phyloP scores from a whole-genome alignment of 2,888 invertebrate species.

The Cataglyphis rosenhaueri region DNA sequence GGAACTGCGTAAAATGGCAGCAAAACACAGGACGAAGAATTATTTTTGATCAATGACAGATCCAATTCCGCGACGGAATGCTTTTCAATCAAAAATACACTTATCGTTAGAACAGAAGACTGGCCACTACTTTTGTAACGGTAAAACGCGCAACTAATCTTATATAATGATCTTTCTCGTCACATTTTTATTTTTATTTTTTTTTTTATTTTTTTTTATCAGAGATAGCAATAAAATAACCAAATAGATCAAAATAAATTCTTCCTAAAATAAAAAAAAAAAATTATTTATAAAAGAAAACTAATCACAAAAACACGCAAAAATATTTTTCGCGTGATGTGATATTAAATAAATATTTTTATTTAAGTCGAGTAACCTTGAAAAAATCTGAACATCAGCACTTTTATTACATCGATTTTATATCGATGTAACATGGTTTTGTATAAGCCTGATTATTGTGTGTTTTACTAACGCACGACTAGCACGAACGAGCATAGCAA shows the following conservation, averaged over 20 bases:
- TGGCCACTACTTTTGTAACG: neutral
- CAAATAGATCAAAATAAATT: neutral
- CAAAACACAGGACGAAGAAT: constrained; percentile 38
- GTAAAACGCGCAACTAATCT: constrained; percentile 37
- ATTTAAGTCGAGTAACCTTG: neutral
- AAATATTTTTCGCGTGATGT: neutral
- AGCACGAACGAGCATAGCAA: constrained; percentile 62
- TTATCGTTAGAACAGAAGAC: constrained; percentile 1
- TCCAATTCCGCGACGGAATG: constrained; percentile 34
- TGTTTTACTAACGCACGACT: constrained; percentile 69
- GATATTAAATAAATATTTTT: constrained; percentile 1
- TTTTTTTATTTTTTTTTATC: neutral
- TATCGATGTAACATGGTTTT: constrained; percentile 64
- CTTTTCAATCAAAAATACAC: neutral
- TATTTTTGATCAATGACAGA: constrained; percentile 46
- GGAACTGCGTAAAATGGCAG: constrained; percentile 51
- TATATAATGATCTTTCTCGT: constrained; percentile 24
- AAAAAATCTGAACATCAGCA: neutral
- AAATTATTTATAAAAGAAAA: neutral
- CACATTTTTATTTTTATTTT: neutral
- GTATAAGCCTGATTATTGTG: constrained; percentile 66
- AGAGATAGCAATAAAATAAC: neutral
- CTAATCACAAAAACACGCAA: neutral
- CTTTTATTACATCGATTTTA: constrained; percentile 66
- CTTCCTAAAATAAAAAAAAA: neutral